These are phyloP conservation scores for Etheostoma cragini DNA, from an alignment of 2,113 vertebrate genomes.

Conservation along the genomic window DNA sequence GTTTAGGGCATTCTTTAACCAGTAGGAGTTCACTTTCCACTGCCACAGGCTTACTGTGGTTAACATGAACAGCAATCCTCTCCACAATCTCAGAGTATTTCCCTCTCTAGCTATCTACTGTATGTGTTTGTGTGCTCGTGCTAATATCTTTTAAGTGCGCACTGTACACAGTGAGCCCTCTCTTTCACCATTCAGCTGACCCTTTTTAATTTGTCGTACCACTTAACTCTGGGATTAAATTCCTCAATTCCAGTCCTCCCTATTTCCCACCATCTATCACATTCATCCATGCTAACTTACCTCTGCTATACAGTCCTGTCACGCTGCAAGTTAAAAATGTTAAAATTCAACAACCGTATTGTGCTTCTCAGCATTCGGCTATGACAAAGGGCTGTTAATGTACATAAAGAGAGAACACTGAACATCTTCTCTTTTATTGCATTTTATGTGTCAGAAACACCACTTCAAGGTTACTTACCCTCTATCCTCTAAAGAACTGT, in stretches of 20 bases:
- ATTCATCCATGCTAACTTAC: not conserved
- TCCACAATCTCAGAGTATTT: not conserved
- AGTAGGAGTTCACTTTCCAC: slow-evolving; percentile 13
- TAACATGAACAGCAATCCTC: slow-evolving; percentile 11
- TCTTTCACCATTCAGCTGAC: slow-evolving; percentile 59
- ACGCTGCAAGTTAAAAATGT: not conserved
- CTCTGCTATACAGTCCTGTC: not conserved
- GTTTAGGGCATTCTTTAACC: slow-evolving; percentile 34
- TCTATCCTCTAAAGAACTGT: slow-evolving; percentile 19
- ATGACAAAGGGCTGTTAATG: not conserved
- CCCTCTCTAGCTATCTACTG: not conserved
- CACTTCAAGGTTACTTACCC: slow-evolving; percentile 10
- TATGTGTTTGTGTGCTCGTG: slow-evolving; percentile 5
- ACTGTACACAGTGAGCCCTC: slow-evolving; percentile 31
- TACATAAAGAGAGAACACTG: slow-evolving; percentile 4
- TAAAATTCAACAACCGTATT: not conserved
- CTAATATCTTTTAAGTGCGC: slow-evolving; percentile 3
- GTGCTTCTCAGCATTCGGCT: not conserved
- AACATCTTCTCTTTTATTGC: slow-evolving; percentile 24
- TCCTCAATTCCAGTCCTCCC: slow-evolving; percentile 47
- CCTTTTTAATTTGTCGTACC: slow-evolving; percentile 78
- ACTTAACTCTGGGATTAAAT: slow-evolving; percentile 78
- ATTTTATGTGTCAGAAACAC: slow-evolving; percentile 38
- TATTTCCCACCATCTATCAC: slow-evolving; percentile 19
- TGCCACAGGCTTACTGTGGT: slow-evolving; percentile 17